These are phyloP conservation scores for Latrodectus geometricus DNA, from an alignment of 1,140 invertebrate genomes.

Conservation along the genomic window DNA sequence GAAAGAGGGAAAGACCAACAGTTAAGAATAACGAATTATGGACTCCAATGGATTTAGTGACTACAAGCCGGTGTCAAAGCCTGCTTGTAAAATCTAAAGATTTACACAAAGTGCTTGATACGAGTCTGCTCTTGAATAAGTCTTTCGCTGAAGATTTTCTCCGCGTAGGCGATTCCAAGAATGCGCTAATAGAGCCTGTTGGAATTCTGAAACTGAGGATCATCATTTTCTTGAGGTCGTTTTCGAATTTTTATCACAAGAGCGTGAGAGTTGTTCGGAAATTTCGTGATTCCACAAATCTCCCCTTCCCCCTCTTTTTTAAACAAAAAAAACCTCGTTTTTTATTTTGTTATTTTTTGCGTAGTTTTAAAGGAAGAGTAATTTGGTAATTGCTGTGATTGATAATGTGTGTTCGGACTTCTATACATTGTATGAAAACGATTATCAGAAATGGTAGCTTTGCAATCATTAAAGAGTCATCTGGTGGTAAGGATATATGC, in stretches of 20 bases:
- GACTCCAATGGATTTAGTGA: neutral
- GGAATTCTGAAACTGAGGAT: constrained; percentile 1
- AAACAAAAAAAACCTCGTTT: too few relatives aligned
- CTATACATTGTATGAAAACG: too few relatives aligned
- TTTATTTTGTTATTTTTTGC: too few relatives aligned
- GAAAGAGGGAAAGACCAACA: too few relatives aligned
- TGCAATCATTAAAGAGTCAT: too few relatives aligned
- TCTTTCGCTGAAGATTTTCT: neutral
- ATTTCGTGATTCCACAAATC: constrained; percentile 3
- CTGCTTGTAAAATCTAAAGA: constrained; percentile 10
- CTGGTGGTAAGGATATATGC: too few relatives aligned
- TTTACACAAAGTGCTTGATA: constrained; percentile 8
- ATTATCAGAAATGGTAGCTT: too few relatives aligned
- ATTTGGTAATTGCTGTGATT: too few relatives aligned
- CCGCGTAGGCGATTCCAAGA: constrained; percentile 9
- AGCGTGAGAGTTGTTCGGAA: neutral
- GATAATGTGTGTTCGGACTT: too few relatives aligned
- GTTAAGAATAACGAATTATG: neutral
- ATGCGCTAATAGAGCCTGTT: constrained; percentile 1
- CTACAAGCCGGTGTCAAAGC: constrained; percentile 7
- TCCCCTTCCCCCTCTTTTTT: neutral
- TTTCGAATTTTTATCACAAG: neutral
- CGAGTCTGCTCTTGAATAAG: neutral
- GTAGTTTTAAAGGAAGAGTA: too few relatives aligned
- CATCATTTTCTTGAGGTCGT: neutral